Conservation (phyloP, 2,888 invertebrate genomes). For the Stenurella melanura region DNA sequence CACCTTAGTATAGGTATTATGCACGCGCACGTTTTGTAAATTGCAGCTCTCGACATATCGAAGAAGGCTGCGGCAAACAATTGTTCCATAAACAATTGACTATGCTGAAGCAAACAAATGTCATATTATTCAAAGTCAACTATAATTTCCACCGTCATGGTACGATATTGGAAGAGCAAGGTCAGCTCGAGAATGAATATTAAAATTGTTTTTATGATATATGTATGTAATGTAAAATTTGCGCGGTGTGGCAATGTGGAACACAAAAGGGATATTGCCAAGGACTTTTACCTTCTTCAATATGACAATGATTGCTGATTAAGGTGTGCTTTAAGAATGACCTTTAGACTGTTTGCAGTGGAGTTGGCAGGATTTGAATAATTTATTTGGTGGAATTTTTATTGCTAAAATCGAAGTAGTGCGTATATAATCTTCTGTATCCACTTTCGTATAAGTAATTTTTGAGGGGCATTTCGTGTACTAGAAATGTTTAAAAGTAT, state of each 20-base stretch:
- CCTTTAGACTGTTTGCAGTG: neutral
- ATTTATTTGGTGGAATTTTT: no score
- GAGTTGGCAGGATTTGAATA: neutral
- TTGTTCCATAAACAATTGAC: conserved; percentile 20
- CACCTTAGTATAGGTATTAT: neutral
- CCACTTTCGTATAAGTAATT: no score
- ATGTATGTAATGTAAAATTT: conserved; percentile 26
- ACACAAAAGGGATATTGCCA: conserved; percentile 22
- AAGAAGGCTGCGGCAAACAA: conserved; percentile 27
- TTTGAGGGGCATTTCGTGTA: no score
- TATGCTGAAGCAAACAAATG: conserved; percentile 1
- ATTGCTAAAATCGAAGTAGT: no score
- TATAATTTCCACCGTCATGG: conserved; percentile 13
- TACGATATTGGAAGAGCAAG: conserved; percentile 43
- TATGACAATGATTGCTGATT: neutral
- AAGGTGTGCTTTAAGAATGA: neutral
- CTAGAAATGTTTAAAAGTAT: no score
- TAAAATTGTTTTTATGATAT: conserved; percentile 36
- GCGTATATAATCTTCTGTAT: no score
- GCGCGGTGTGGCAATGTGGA: conserved; percentile 15
- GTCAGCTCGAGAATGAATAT: conserved; percentile 39
- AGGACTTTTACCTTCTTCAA: conserved; percentile 18
- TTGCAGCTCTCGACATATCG: neutral
- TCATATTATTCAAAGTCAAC: conserved; percentile 15
- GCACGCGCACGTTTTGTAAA: conserved; percentile 18